Base-by-base conservation (phyloP, 2,113 vertebrate species). In the Panthera tigris region DNA sequence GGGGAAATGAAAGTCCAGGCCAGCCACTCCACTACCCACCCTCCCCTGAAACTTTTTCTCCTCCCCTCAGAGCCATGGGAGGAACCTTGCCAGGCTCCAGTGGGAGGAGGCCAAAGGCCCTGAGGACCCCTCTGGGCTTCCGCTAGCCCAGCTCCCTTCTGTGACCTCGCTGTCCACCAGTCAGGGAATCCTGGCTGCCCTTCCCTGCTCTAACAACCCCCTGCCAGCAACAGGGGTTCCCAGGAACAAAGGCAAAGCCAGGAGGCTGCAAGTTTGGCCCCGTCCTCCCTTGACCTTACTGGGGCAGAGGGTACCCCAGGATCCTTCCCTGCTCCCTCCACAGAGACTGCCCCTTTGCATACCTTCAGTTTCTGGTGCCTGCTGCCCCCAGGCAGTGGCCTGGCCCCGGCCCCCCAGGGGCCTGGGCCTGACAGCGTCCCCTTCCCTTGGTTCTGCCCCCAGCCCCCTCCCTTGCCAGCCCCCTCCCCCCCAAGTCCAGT, bases 381-480 rank as follows among this genome's bases (percentile, higher is more conserved):
- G 82, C 96, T 97, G 97, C 97, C 97, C 97, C 96, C 81, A 96
- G 97, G 97, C 97, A 98, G 96, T 97, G 94, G 97, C 97, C 97
- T 95, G 97, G 96, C 97, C 98, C 97, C 84, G 95, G 96, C 97
- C 96, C 98, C 97, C 76, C 71, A 93, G 97, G 98, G 98, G 98
- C 97, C 98, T 88, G 96, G 97, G 96, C 97, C 97, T 91, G 96
- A 96, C 95, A 93, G 95, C 7, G 83, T 96, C 95, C 98, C 98
- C 89, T 97, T 97, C 94, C 95, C 92, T 97, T 13, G 81, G 92
- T 97, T 96, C 97, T 97, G 94, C 96, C 97, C 97, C 97, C 96
- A 88, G 86, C 96, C 96, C 97, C 95, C 92, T 97, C 93, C 96
- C 63, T 94, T 73, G 31, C 89, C 71, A 96, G 95, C 97, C 89